A percentile compares a stretch with the other conserved stretches of the same genome.
These are phyloP conservation scores for Hippocampus mohnikei DNA, from an alignment of 2,113 vertebrate species.

Conservation along the genomic window DNA sequence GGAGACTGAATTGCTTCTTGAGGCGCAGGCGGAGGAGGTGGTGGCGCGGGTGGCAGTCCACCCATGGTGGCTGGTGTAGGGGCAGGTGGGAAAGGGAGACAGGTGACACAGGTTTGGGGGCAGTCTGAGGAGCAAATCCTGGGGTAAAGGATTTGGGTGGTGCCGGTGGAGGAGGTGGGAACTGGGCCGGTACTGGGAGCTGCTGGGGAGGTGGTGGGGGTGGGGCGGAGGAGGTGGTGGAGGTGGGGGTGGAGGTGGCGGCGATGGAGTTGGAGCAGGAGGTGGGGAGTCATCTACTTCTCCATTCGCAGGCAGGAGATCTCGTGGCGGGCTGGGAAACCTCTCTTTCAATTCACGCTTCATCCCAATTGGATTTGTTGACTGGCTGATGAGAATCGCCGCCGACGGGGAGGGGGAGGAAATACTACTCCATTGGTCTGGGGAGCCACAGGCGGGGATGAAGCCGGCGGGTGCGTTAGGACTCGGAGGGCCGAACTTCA, in stretches of 20 bases:
- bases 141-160: constrained; percentile 75
- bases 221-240: constrained; percentile 53
- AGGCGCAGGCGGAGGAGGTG: constrained; percentile 67
- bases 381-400: constrained; percentile 31
- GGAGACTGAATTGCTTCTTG: constrained; percentile 79
- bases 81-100: constrained; percentile 61
- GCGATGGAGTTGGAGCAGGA: constrained; percentile 49
- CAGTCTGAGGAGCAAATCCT: constrained; percentile 64
- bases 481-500: constrained; percentile 73
- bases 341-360: constrained; percentile 67
- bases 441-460: constrained; percentile 66
- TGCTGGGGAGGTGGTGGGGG: constrained; percentile 51
- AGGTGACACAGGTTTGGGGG: constrained; percentile 66
- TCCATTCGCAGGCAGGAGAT: constrained; percentile 32
- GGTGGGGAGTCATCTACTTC: constrained; percentile 57
- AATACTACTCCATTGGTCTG: constrained; percentile 37
- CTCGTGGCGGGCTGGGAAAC: constrained; percentile 77
- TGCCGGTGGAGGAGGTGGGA: constrained; percentile 68
- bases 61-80: constrained; percentile 43
- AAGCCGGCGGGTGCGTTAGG: constrained; percentile 63
- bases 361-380: constrained; percentile 34
- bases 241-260: constrained; percentile 59
- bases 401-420: constrained; percentile 52
- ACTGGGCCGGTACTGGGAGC: constrained; percentile 53
- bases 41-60: constrained; percentile 55